Base-by-base conservation (phyloP, 2,113 vertebrate genomes). In the Chaenogobius annularis region DNA sequence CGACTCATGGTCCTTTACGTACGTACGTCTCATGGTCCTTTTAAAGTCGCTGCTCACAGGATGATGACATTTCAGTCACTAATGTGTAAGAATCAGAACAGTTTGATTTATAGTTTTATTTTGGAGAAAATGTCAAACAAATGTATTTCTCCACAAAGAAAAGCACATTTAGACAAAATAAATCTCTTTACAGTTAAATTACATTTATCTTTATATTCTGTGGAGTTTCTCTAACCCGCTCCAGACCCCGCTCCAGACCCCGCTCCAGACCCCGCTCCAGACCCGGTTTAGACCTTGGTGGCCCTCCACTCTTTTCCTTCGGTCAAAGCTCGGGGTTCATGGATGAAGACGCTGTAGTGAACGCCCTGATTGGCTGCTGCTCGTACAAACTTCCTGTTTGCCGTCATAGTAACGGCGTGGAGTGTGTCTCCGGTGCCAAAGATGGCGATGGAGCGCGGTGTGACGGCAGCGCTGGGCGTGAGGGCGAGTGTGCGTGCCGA, bases 351-450 rank as follows among this genome's bases (percentile, higher is more conserved):
- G 23, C 95, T 98, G 87, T 95, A 98, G n/a, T 90, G 95, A 65
- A 98, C 94, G 0, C 96, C 96, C 87, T 99, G 97, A 88, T 99
- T 98, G 78, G 94, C 95, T 0, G 98, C 96, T 6, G 98, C 96
- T 70, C 98, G 94, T 52, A 99, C 94, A 73, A 99, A 99, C 12
- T 97, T 95, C 50, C 95, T 97, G 72, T 99, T 99, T 5, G 98
- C 98, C 0, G 97, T 99, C 96, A 98, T 96, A 7, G 98, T 99
- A 72, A 98, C 89, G 0, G 98, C 97, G 76, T 90, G 95, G 58
- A 98, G 88, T 0, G 92, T 80, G 83, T 99, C 97, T 26, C 98
- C 98, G 0, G 96, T 98, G 11, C 98, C 98, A 47, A 99, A 99
- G 84, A 99, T 98, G 44, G 92, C 88, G 35, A 99, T 87, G 0